phyloP scores from a whole-genome alignment of 2,797 vertebrate genomes.

The Micrastur ruficollis region DNA sequence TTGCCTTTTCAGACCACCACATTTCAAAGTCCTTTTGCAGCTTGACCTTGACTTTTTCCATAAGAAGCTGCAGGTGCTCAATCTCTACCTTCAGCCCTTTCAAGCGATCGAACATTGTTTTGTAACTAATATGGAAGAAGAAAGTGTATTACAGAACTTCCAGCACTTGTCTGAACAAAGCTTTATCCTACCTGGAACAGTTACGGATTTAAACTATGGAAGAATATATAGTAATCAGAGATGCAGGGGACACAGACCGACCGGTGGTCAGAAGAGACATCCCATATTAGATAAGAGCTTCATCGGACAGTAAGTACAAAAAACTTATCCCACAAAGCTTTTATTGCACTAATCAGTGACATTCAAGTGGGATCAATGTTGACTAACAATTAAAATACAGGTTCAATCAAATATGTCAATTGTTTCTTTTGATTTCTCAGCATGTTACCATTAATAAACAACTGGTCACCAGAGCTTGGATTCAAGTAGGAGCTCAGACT shows the following conservation, averaged over 20 bases:
- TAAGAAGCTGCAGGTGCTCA: conserved; percentile 89
- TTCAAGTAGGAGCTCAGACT: neutral
- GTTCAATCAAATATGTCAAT: neutral
- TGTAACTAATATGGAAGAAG: conserved; percentile 78
- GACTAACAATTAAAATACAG: neutral
- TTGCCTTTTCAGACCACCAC: conserved; percentile 86
- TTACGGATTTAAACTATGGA: neutral
- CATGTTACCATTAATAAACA: neutral
- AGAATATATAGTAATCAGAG: neutral
- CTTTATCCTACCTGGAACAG: neutral
- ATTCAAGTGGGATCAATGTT: neutral
- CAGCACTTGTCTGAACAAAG: neutral
- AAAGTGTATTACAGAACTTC: neutral
- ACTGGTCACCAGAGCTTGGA: neutral
- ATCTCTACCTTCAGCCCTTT: conserved; percentile 90
- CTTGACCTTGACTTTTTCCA: conserved; percentile 86
- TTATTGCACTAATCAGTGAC: neutral
- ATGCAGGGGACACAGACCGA: neutral
- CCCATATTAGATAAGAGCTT: neutral
- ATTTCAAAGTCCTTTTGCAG: conserved; percentile 88
- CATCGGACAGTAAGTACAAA: neutral
- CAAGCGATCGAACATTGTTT: conserved; percentile 76
- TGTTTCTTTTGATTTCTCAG: neutral
- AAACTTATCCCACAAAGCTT: neutral
- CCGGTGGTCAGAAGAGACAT: neutral